These are phyloP conservation scores for Ancistrus triradiatus DNA, from an alignment of 2,113 vertebrate species.

Conservation along the genomic window DNA sequence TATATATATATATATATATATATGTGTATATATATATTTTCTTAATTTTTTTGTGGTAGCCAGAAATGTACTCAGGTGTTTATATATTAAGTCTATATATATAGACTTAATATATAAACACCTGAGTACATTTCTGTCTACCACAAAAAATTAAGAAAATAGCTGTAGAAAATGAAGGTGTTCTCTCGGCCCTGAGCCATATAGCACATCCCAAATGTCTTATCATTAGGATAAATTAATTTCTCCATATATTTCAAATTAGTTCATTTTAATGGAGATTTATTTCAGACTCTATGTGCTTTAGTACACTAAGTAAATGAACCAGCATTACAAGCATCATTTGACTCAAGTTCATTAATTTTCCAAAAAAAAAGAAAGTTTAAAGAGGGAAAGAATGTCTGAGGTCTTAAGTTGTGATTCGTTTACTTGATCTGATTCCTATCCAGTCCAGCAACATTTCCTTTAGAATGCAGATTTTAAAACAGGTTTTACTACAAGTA, in stretches of 20 bases:
- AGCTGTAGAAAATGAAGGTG: not conserved
- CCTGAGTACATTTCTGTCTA: no score
- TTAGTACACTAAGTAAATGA: conserved; percentile 13
- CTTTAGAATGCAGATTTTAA: no score
- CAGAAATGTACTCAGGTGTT: no score
- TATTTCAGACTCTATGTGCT: not conserved
- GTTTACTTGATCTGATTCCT: not conserved
- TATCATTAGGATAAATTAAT: no score
- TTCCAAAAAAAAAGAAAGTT: not conserved
- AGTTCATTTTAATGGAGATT: conserved; percentile 6
- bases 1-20: no score
- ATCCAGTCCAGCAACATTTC: not conserved
- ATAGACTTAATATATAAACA: no score
- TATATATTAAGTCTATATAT: no score
- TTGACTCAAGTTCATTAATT: conserved; percentile 10
- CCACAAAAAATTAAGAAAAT: no score
- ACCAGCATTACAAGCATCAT: conserved; percentile 14
- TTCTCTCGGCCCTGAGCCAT: not conserved
- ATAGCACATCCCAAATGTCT: no score
- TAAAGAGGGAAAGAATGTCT: no score
- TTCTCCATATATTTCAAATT: not conserved
- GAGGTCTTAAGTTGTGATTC: not conserved
- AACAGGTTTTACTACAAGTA: not conserved
- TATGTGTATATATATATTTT: no score
- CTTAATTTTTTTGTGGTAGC: no score